These are phyloP conservation scores for Thermophis baileyi DNA, from an alignment of 2,113 vertebrate genomes.

Conservation along the genomic window DNA sequence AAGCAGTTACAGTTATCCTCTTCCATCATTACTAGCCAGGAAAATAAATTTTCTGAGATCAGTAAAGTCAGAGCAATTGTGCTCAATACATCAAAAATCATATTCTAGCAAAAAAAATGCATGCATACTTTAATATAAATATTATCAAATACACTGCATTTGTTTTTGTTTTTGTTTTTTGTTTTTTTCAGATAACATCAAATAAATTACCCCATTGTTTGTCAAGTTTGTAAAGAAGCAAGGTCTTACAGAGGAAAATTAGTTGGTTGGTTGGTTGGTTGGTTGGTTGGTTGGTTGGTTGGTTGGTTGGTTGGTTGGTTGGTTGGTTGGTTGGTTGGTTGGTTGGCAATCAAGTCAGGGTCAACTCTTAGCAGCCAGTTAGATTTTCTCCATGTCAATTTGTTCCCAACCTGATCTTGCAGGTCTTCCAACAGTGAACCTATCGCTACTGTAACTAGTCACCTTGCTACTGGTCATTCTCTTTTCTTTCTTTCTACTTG, in stretches of 20 bases:
- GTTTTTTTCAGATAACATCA: background rate
- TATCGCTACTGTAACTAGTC: background rate
- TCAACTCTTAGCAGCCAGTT: background rate
- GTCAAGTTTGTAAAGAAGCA: background rate
- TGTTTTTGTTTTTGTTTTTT: too few species aligned
- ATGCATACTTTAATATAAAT: constrained; percentile 16
- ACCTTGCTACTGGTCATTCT: background rate
- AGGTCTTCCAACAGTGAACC: background rate
- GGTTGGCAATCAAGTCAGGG: background rate
- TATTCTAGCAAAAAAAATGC: background rate
- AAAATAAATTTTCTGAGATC: constrained; percentile 28
- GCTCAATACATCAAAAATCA: background rate
- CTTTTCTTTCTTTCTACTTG: background rate
- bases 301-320: background rate
- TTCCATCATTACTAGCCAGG: constrained; percentile 18
- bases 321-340: background rate
- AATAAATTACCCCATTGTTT: background rate
- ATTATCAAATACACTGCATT: background rate
- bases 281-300: too few species aligned
- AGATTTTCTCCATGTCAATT: background rate
- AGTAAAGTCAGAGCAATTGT: constrained; percentile 6
- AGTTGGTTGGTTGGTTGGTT: background rate
- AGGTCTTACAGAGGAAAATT: constrained; percentile 18
- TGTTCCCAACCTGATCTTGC: background rate
- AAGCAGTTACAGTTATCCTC: constrained; percentile 16